phyloP scores from a whole-genome alignment of 2,113 vertebrate species.

The Symphodus melops region DNA sequence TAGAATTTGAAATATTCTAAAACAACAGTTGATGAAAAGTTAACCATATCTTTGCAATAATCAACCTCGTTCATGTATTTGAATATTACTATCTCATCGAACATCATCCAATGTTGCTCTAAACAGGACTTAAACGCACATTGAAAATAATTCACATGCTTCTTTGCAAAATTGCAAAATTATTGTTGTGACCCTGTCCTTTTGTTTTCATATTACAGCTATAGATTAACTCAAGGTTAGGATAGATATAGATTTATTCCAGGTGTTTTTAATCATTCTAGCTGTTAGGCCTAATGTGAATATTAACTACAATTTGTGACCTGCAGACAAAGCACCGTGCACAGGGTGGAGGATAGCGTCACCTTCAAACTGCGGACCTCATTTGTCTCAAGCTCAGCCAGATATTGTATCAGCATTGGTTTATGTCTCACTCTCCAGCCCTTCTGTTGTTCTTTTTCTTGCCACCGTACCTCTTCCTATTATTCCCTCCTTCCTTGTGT shows the following conservation, averaged over 20 bases:
- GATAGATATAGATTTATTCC: too few species aligned
- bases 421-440: not conserved
- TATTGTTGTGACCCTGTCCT: slow-evolving; percentile 16
- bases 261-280: slow-evolving; percentile 31
- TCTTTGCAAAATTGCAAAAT: slow-evolving; percentile 11
- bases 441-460: slow-evolving; percentile 1
- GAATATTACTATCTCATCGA: not conserved
- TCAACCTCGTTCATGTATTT: not conserved
- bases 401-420: slow-evolving; percentile 35
- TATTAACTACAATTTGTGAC: slow-evolving; percentile 28
- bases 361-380: slow-evolving; percentile 68
- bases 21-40: not conserved
- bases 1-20: slow-evolving; percentile 7
- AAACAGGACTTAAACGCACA: not conserved
- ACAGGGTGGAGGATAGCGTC: slow-evolving; percentile 39
- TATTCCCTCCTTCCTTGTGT: slow-evolving; percentile 21
- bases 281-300: slow-evolving; percentile 39
- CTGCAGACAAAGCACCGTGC: slow-evolving; percentile 9
- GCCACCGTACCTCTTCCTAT: slow-evolving; percentile 31
- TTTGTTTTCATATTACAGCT: slow-evolving; percentile 15
- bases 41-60: not conserved
- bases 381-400: slow-evolving; percentile 40
- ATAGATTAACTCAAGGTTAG: slow-evolving; percentile 14
- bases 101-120: not conserved
- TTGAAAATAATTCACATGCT: slow-evolving; percentile 1